phyloP scores from a whole-genome alignment of 2,888 invertebrate species.

The Macrophya annulata region DNA sequence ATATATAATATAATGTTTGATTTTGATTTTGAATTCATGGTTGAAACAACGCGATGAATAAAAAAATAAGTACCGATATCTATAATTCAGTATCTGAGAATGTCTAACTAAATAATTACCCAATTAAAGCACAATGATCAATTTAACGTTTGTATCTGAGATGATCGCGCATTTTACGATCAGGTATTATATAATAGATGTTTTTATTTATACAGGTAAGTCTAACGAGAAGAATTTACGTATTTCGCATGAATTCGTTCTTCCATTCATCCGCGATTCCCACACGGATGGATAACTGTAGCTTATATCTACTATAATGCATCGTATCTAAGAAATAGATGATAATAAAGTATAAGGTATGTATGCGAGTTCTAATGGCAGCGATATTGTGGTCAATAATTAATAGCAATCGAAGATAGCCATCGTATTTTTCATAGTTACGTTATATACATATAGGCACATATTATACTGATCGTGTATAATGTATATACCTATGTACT shows the following conservation, averaged over 20 bases:
- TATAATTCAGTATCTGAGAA: neutral
- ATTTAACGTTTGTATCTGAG: neutral
- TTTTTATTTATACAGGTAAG: neutral
- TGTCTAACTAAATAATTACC: slow-evolving; percentile 3
- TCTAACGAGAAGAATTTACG: neutral
- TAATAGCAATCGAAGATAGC: neutral
- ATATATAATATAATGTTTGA: neutral
- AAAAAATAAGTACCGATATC: neutral
- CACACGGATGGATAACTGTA: neutral
- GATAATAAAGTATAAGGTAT: slow-evolving; percentile 18
- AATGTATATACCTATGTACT: neutral
- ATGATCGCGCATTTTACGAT: neutral
- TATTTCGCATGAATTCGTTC: neutral
- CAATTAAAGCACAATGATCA: slow-evolving; percentile 32
- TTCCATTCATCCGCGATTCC: slow-evolving; percentile 23
- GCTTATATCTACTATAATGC: neutral
- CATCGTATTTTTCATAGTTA: neutral
- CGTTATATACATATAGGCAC: neutral
- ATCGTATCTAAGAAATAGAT: slow-evolving; percentile 2
- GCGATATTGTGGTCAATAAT: neutral
- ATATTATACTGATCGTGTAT: too few species aligned
- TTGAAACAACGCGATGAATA: neutral
- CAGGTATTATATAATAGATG: neutral
- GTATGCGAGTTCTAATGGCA: neutral
- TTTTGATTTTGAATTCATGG: neutral